Base-by-base conservation (phyloP, 2,113 vertebrate species). In the Cryptotis parvus region DNA sequence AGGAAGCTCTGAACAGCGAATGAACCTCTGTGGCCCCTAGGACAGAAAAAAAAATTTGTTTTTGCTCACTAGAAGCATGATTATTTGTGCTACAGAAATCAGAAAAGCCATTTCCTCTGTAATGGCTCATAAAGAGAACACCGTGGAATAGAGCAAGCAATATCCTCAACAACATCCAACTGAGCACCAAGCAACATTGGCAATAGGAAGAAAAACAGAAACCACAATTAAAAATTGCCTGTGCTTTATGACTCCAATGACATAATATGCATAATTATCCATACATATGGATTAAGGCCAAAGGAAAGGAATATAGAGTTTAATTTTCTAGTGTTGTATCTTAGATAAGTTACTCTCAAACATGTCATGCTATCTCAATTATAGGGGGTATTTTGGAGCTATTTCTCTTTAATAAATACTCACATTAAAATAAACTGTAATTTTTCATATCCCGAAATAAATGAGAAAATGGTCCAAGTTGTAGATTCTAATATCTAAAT, bases 391-490 rank as follows among this genome's bases (percentile, higher is more conserved):
- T 37, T 75, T 37, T 7, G 33, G 45, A 89, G 15, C n/a, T 74
- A 73, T 88, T 73, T 76, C 43, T 68, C 69, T 26, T 81, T 3
- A 65, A 37, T 81, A 83, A 79, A 84, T 49, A 26, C 9, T 31
- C 12, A n/a, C 27, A 49, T 41, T 76, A 70, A 78, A 69, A 76
- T 76, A 84, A 90, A 87, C 52, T 55, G 0, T 7, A 83, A 63
- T 37, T 16, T 41, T 61, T 15, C 15, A 16, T 83, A 43, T 20
- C 26, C 29, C 73, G 45, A 55, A 72, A 81, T 49, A 55, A 82
- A 76, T 1, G 55, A 83, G 37, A 77, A 93, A 91, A 81, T 33
- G 49, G 29, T 91, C 78, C 61, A 93, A 83, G 43, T 68, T 86
- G 41, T 77, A 68, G 26, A 37, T 35, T 37, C 22, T 61, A 92